Evolutionary conservation across 2,797 vertebrate species (phyloP), one percentile per base, ranked within the genome.

Genomic region (Apogon talboti): DNA sequence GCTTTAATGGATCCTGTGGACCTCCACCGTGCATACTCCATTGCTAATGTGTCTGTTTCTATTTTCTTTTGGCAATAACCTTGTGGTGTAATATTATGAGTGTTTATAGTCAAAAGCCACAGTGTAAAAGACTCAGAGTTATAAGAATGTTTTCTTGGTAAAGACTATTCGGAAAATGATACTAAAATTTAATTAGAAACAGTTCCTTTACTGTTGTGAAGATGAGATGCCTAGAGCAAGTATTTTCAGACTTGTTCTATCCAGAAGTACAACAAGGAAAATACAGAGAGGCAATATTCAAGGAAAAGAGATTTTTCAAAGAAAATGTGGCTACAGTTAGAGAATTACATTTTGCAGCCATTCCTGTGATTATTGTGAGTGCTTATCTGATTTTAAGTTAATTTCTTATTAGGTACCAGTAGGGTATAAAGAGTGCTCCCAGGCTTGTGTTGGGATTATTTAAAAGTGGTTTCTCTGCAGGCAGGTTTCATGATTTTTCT

Each of bases 181-280:
- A 85, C 84, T 85, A 85, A 92, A 87, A 88, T 89, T 79, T 91
- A 91, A 92, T 92, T 90, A 89, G 90, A 93, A 92, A 88, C 91
- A 93, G 90, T 93, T 85, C 83, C 72, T 81, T 80, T 70, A 66
- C 71, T 86, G 78, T 79, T 83, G 76, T 51, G 74, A 77, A 87
- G 86, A 85, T 85, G 74, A 79, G 79, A 76, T 72, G 74, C 82
- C 83, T 76, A 11, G 53, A 89, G 84, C 81, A 51, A 82, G 74
- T 69, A 69, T 79, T 76, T 72, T 51, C 53, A 81, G 19, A 76
- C 76, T 59, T 42, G 63, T 79, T 80, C 62, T 10, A 83, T 69
- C 64, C 57, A 58, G 57, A 76, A 64, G 49, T 61, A 58, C 50
- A 80, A 73, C 57, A 82, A 77, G 71, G 61, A 82, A 74, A 81